Evolutionary conservation across 1,140 invertebrate genomes (phyloP), one percentile per base, ranked within the genome.

Genomic region (Epicauta chinensis): DNA sequence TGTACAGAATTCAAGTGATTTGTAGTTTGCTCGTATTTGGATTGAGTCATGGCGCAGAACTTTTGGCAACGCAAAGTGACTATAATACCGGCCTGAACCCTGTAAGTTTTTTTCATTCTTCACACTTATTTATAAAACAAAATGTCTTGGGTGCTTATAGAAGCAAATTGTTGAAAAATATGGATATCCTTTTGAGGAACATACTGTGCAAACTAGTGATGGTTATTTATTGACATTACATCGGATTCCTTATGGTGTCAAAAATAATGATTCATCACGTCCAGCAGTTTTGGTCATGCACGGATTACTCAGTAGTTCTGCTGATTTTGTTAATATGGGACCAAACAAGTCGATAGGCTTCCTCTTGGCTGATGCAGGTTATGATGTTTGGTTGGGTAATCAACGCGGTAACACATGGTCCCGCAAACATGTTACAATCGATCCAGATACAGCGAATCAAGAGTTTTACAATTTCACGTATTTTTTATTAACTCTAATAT

Each of bases 341-440:
- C 82, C 82, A 12, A 62, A 68, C 49, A 61, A 55, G 6, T 61
- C 65, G 29, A 39, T 55, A 84, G 84, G 66, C 5, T 87, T 82
- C 57, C 67, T 83, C 13, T 69, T 89, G 3, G 78, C 82, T 2
- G 82, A 88, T 68, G 68, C 71, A 45, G 86, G 86, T 13, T 91
- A 81, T 57, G 88, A 91, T 62, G 87, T 91, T 0, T 89, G 84
- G 84, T 60, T 87, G 43, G 81, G 81, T 0, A 88, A 89, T 62
- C 71, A 74, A 3, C 71, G 86, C 46, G 84, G 85, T 1, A 87
- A 80, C 55, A 70, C 67, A 14, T 84, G 86, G 61, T 81, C 79
- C 0, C 71, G 62, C 32, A 70, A 66, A 2, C 79, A 81, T 62
- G 44, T 64, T 0, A 66, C 36, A 2, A 56, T 62, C 66, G 30